Conservation (phyloP, 2,888 invertebrate species). For the Synergus gifuensis region DNA sequence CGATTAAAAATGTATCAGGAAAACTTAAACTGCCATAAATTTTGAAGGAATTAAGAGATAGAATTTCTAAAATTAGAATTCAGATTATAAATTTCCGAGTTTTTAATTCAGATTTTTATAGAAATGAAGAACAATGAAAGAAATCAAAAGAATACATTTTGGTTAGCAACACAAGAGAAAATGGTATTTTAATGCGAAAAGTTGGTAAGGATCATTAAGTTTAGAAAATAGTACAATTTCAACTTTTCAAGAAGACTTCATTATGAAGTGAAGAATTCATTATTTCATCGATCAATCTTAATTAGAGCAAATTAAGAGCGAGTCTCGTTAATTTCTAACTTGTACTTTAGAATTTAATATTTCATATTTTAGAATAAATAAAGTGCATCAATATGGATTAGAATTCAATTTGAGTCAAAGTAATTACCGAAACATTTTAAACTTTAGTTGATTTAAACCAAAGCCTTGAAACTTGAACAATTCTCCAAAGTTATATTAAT, state of each 20-base stretch:
- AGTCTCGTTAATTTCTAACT: not conserved
- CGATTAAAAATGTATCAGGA: not conserved
- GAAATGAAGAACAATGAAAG: not conserved
- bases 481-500: no score
- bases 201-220: not conserved
- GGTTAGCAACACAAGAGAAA: not conserved
- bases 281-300: not conserved
- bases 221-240: not conserved
- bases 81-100: not conserved
- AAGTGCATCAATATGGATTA: no score
- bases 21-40: not conserved
- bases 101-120: not conserved
- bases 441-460: no score
- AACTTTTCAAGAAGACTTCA: not conserved
- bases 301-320: not conserved
- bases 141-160: not conserved
- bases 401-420: no score
- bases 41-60: not conserved
- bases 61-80: constrained; percentile 7
- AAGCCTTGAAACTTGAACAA: no score
- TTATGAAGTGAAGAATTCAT: no score
- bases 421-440: no score
- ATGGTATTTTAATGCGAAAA: not conserved
- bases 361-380: no score
- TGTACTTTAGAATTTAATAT: no score